Conservation (phyloP, 1,140 invertebrate genomes). For the Periplaneta americana region DNA sequence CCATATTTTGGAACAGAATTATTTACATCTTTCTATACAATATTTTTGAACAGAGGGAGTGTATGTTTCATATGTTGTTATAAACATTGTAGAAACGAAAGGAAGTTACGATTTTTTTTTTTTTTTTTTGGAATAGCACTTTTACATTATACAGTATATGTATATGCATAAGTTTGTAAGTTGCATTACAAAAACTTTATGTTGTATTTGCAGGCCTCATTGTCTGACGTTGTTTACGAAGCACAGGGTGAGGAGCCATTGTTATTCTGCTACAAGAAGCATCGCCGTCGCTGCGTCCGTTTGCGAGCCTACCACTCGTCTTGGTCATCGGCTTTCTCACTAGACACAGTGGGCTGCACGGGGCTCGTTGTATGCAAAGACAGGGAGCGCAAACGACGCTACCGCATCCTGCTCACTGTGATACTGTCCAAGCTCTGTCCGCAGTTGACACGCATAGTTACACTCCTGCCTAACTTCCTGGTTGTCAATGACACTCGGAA, state of each 20-base stretch:
- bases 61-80: too few relatives aligned
- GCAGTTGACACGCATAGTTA: constrained; percentile 76
- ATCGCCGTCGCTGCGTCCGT: constrained; percentile 52
- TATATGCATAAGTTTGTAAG: too few relatives aligned
- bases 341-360: constrained; percentile 62
- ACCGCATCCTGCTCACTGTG: constrained; percentile 51
- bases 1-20: too few relatives aligned
- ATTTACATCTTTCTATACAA: too few relatives aligned
- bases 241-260: constrained; percentile 57
- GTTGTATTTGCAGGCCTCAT: constrained; percentile 46
- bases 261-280: constrained; percentile 63
- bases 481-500: constrained; percentile 68
- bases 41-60: too few relatives aligned
- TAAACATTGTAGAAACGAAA: too few relatives aligned
- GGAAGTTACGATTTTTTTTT: neutral
- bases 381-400: constrained; percentile 55
- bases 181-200: neutral
- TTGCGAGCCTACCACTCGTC: constrained; percentile 63
- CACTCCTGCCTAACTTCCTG: constrained; percentile 78
- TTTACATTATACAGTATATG: too few relatives aligned
- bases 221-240: constrained; percentile 60
- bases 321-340: constrained; percentile 65
- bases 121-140: neutral
- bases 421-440: constrained; percentile 58
- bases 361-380: constrained; percentile 69